These are phyloP conservation scores for Diglossa cyanea DNA, from an alignment of 2,797 vertebrate genomes.

Conservation along the genomic window DNA sequence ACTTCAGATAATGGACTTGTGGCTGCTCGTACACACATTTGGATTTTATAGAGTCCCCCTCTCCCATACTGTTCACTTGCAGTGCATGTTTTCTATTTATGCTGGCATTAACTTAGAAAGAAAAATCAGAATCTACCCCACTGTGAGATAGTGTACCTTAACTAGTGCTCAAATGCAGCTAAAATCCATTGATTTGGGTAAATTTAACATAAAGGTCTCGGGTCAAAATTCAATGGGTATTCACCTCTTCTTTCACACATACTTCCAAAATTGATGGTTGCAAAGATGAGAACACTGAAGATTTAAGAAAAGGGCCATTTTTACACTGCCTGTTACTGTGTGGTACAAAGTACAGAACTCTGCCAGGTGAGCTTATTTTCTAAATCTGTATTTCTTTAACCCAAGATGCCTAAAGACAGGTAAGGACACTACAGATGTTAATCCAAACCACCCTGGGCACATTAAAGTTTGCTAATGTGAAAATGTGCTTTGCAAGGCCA, in stretches of 20 bases:
- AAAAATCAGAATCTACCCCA: neutral
- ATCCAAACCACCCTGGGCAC: neutral
- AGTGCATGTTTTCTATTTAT: conserved; percentile 22
- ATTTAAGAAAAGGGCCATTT: neutral
- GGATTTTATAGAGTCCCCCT: conserved; percentile 43
- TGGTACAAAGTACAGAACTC: neutral
- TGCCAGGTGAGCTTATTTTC: neutral
- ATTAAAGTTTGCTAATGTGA: neutral
- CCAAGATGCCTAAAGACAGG: neutral
- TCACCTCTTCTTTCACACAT: neutral
- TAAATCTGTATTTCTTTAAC: neutral
- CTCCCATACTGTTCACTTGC: conserved; percentile 11
- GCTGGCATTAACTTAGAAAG: neutral
- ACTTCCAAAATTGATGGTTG: neutral
- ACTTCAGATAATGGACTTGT: conserved; percentile 39
- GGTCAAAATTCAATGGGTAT: neutral
- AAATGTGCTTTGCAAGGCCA: neutral
- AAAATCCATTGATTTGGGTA: neutral
- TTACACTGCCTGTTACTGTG: neutral
- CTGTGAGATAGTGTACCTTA: neutral
- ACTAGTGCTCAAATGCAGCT: neutral
- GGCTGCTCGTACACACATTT: conserved; percentile 21
- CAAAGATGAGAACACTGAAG: neutral
- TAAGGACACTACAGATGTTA: neutral
- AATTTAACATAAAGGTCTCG: neutral